Percentiles rank a stretch among this genome's conserved stretches.
Conservation (phyloP, 1,140 invertebrate species). For the Drosophila rhopaloa region DNA sequence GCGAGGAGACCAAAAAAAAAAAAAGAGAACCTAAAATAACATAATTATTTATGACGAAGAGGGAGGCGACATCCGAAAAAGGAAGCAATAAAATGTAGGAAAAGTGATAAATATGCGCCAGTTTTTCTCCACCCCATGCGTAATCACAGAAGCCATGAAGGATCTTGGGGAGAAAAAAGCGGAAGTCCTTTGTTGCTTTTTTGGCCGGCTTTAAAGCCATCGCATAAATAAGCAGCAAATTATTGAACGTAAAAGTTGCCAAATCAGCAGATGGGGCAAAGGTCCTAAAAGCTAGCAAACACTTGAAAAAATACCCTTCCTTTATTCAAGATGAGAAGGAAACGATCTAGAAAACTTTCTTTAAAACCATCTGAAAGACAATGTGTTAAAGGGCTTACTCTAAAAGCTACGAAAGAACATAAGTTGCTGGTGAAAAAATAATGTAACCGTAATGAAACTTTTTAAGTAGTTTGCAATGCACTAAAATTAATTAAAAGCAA, state of each 20-base stretch:
- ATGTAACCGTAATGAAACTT: too few relatives aligned
- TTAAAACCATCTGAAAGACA: too few relatives aligned
- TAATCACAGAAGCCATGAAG: constrained; percentile 39
- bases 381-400: too few relatives aligned
- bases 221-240: constrained; percentile 73
- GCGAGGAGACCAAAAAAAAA: constrained; percentile 15
- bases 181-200: constrained; percentile 67
- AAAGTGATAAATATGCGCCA: constrained; percentile 56
- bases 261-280: constrained; percentile 57
- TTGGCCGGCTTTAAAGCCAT: constrained; percentile 37
- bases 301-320: not conserved
- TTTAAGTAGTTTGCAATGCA: too few relatives aligned
- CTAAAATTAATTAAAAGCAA: too few relatives aligned
- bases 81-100: constrained; percentile 64
- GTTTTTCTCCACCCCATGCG: constrained; percentile 7
- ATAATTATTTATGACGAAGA: constrained; percentile 77
- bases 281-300: not conserved
- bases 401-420: too few relatives aligned
- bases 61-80: constrained; percentile 40
- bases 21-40: constrained; percentile 66
- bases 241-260: constrained; percentile 71
- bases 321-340: not conserved
- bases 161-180: constrained; percentile 22
- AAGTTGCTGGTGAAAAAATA: too few relatives aligned
- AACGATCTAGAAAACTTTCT: too few relatives aligned